A percentile compares a stretch with the other conserved stretches of the same genome.
Evolutionary conservation across 2,797 vertebrate species (phyloP).

Genomic region (Yasuhikotakia modesta): DNA sequence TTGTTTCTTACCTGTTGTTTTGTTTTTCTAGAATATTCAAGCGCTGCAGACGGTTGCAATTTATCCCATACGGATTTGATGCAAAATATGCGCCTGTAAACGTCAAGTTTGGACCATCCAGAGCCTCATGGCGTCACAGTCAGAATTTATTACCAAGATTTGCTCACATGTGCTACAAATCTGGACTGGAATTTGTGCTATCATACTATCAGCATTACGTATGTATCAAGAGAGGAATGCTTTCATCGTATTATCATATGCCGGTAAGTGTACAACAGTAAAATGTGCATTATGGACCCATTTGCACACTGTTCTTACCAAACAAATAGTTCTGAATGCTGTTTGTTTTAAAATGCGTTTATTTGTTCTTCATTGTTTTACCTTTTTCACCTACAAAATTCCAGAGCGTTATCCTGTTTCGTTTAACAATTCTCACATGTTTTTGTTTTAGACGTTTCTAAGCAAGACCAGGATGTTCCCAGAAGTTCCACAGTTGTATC

Average conservation of each 20-base stretch:
- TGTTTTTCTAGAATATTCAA: conserved; percentile 28
- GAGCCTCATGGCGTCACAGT: neutral
- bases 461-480: too few species aligned
- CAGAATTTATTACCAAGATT: conserved; percentile 38
- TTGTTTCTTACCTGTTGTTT: conserved; percentile 12
- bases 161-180: conserved; percentile 13
- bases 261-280: neutral
- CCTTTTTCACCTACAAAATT: neutral
- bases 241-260: neutral
- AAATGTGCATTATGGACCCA: neutral
- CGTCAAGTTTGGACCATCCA: conserved; percentile 21
- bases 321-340: neutral
- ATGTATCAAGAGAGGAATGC: conserved; percentile 4
- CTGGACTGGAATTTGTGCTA: neutral
- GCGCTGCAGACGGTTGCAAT: conserved; percentile 16
- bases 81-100: conserved; percentile 16
- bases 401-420: neutral
- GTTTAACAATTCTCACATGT: too few species aligned
- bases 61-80: conserved; percentile 39
- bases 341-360: neutral
- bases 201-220: neutral
- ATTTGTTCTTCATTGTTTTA: neutral
- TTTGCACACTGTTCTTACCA: neutral
- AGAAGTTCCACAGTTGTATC: too few species aligned
- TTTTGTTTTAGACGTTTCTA: too few species aligned